Percentiles rank a stretch among this genome's conserved stretches.
These are phyloP conservation scores for Pelusios castaneus DNA, from an alignment of 2,113 vertebrate species.

Conservation along the genomic window DNA sequence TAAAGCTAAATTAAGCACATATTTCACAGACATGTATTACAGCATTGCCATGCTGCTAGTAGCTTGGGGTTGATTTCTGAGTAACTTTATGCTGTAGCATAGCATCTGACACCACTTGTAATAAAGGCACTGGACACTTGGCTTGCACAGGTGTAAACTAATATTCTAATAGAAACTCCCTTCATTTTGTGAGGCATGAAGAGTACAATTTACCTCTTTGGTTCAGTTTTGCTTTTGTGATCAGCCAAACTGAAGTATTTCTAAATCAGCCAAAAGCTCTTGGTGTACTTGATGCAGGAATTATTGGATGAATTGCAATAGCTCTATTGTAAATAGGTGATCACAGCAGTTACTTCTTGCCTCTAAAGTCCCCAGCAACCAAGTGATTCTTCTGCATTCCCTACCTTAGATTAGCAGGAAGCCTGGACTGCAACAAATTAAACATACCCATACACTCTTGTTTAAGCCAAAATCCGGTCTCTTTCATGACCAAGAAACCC, in stretches of 20 bases:
- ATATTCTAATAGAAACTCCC: background rate
- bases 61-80: background rate
- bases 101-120: background rate
- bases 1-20: background rate
- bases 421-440: background rate
- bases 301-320: background rate
- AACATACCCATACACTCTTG: background rate
- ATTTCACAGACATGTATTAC: background rate
- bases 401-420: background rate
- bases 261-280: background rate
- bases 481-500: background rate
- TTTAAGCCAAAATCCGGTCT: background rate
- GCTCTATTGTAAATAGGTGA: background rate
- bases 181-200: background rate
- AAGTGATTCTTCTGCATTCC: background rate
- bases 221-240: background rate
- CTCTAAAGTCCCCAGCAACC: background rate
- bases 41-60: background rate
- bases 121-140: background rate
- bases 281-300: background rate
- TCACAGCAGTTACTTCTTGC: background rate
- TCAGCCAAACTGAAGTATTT: background rate
- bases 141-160: background rate
- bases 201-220: background rate
- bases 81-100: background rate